phyloP scores from a whole-genome alignment of 2,797 vertebrate species.

The Zonotrichia albicollis region DNA sequence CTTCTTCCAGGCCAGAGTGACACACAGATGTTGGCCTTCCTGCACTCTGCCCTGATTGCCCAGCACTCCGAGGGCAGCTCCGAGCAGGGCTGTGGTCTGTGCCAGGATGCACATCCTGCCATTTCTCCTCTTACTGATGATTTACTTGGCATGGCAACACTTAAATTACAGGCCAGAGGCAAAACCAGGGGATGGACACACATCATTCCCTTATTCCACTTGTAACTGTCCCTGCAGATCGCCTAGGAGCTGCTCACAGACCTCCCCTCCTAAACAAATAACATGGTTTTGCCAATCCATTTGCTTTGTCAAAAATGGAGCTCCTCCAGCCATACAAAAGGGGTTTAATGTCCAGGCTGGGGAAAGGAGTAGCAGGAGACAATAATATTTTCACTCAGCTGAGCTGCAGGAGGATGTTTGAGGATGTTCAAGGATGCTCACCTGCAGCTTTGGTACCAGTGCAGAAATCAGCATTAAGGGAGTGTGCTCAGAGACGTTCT shows the following conservation, averaged over 20 bases:
- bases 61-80: background rate
- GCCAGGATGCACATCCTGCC: background rate
- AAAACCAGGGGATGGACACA: background rate
- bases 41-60: background rate
- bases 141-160: background rate
- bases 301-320: background rate
- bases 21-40: background rate
- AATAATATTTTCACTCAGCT: background rate
- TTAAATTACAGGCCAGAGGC: background rate
- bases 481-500: background rate
- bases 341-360: background rate
- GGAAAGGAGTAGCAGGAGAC: background rate
- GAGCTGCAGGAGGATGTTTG: background rate
- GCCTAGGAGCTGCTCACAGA: background rate
- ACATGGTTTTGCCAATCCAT: accelerated
- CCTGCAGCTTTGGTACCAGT: background rate
- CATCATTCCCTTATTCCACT: background rate
- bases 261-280: background rate
- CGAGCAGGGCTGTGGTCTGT: background rate
- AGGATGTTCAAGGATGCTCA: background rate
- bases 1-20: background rate
- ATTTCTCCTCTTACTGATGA: background rate
- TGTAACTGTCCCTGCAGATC: background rate
- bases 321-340: background rate
- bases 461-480: background rate